Percentiles rank a stretch among this genome's conserved stretches.
Evolutionary conservation across 1,140 invertebrate species (phyloP).

Genomic region (Anoplophora glabripennis): DNA sequence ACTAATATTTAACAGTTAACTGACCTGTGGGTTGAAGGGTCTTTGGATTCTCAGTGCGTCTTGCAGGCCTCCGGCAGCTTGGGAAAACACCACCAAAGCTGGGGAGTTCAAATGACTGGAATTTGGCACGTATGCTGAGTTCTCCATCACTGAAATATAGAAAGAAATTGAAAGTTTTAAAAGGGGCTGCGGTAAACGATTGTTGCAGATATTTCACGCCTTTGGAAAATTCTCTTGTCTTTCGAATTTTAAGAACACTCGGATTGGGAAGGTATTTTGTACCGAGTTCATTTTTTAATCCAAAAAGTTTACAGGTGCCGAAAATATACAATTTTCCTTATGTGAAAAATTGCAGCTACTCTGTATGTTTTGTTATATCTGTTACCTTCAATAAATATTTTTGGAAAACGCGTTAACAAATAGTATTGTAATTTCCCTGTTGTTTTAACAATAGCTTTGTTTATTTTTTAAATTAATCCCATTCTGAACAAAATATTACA

Average conservation of each 20-base stretch:
- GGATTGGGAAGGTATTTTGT: not conserved
- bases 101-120: conserved; percentile 68
- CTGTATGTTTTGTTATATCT: no score
- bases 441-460: no score
- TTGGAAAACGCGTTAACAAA: no score
- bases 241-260: no score
- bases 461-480: no score
- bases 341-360: no score
- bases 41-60: conserved; percentile 72
- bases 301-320: no score
- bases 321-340: no score
- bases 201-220: not conserved
- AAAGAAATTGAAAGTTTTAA: not conserved
- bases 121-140: conserved; percentile 51
- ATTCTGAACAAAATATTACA: no score
- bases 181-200: not conserved
- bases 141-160: conserved; percentile 43
- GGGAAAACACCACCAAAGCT: conserved; percentile 77
- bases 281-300: not conserved
- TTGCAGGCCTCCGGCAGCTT: conserved; percentile 68
- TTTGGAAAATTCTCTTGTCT: not conserved
- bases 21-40: conserved; percentile 67
- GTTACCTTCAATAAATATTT: no score
- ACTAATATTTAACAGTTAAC: not conserved
- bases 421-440: no score